Conservation (phyloP, 1,140 invertebrate genomes). For the Drosophila eugracilis region DNA sequence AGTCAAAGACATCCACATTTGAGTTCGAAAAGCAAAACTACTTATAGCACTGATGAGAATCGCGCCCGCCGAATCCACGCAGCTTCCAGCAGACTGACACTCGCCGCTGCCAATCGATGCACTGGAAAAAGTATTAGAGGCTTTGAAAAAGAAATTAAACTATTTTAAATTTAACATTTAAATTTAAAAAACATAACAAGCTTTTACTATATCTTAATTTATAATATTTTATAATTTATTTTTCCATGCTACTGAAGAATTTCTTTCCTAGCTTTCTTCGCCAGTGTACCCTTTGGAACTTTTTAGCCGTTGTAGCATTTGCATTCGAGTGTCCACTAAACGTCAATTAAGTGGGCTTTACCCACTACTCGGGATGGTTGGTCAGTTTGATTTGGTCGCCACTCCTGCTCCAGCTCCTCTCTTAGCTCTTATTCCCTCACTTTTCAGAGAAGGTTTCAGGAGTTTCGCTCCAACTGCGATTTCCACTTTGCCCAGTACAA, state of each 20-base stretch:
- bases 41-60: conserved; percentile 73
- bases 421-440: conserved; percentile 4
- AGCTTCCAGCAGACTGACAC: conserved; percentile 37
- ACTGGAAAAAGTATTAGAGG: conserved; percentile 2
- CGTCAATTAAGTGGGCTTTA: conserved; percentile 82
- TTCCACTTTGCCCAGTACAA: conserved; percentile 71
- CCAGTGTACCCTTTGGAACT: conserved; percentile 13
- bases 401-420: conserved; percentile 36
- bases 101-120: conserved; percentile 10
- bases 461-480: conserved; percentile 69
- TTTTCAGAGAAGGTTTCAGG: conserved; percentile 15
- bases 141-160: too few relatives aligned
- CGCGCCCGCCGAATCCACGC: conserved; percentile 62
- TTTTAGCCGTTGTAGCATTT: conserved; percentile 46
- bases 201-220: not conserved
- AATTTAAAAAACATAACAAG: too few relatives aligned
- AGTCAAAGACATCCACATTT: conserved; percentile 41
- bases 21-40: conserved; percentile 70
- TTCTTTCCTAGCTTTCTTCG: not conserved
- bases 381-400: conserved; percentile 75
- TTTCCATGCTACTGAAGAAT: not conserved
- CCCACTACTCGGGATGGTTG: conserved; percentile 42
- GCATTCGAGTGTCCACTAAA: conserved; percentile 82
- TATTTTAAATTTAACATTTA: too few relatives aligned
- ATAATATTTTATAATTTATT: not conserved